Base-by-base conservation (phyloP, 2,888 invertebrate species). In the Venustoraphidia nigricollis region DNA sequence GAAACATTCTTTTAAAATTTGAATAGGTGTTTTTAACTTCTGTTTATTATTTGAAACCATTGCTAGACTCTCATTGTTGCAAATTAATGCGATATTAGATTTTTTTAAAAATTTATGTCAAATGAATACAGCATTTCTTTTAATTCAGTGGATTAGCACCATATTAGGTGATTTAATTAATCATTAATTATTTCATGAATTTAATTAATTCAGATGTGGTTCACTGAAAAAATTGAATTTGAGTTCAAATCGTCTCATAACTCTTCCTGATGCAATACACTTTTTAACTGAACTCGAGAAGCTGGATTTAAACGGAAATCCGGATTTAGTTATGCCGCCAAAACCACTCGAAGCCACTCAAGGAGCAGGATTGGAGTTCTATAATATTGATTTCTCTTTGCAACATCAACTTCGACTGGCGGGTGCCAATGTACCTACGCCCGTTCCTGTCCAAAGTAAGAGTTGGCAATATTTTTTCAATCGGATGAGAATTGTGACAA, bases 331-430 rank as follows among this genome's bases (percentile, higher is more conserved):
- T 51, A 95, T 98, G 93, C 98, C 98, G 0, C 92, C 92, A 3
- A 96, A 96, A 67, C 97, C 97, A 0, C 81, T 79, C 11, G 83
- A 91, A 64, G 71, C 80, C 34, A 62, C 61, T 1, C 74, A 81
- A 52, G 85, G 88, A 2, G 75, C 87, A 39, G 91, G 90, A 0
- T 68, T 91, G 44, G 89, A 90, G 62, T 98, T 88, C 69, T 99
- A 98, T 66, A 98, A 98, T 62, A 95, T 99, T 50, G 98, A 98
- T 71, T 99, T 98, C 71, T 95, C 96, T 0, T 72, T 98, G 53
- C 92, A 93, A 72, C 87, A 93, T 58, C 98, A 98, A 66, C 68
- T 98, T 48, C 76, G 90, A 53, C 67, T 93, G 53, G 95, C 95
- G 14, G 95, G 95, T 0, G 94, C 94, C 1, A 83, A 83, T 50